These are phyloP conservation scores for Phymatocera aterrima DNA, from an alignment of 2,888 invertebrate genomes.

Conservation along the genomic window DNA sequence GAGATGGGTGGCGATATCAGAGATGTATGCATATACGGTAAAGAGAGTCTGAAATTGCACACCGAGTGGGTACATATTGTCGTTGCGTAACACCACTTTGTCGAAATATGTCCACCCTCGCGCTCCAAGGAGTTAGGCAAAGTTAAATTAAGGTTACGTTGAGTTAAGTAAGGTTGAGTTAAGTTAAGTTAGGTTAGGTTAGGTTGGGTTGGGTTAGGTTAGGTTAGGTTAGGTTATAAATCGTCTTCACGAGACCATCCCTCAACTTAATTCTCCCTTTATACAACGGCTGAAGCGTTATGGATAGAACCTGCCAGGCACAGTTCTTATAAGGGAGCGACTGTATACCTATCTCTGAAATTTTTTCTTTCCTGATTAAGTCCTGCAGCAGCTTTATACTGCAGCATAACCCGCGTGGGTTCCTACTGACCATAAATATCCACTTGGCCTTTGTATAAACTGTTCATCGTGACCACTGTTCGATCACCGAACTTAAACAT, in stretches of 20 bases:
- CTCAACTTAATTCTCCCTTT: neutral
- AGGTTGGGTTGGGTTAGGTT: neutral
- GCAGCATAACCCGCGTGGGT: too few relatives aligned
- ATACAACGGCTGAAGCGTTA: neutral
- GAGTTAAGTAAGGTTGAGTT: too few relatives aligned
- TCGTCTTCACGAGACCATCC: neutral
- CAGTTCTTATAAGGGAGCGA: neutral
- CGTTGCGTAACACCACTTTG: neutral
- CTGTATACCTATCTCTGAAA: neutral
- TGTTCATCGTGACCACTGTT: too few relatives aligned
- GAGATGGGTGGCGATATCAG: neutral
- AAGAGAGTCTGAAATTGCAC: neutral
- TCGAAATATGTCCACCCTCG: neutral
- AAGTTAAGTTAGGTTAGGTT: neutral
- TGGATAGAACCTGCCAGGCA: conserved; percentile 2
- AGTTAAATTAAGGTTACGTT: too few relatives aligned
- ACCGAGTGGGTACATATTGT: conserved; percentile 9
- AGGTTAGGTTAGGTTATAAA: neutral
- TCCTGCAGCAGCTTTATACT: too few relatives aligned
- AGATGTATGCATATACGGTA: neutral
- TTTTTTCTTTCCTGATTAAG: neutral
- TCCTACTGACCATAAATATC: too few relatives aligned
- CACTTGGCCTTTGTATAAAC: too few relatives aligned
- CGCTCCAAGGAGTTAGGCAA: neutral
- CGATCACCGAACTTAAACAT: too few relatives aligned